Evolutionary conservation across 2,888 invertebrate genomes (phyloP).

Genomic region (Drosophila bunnanda): DNA sequence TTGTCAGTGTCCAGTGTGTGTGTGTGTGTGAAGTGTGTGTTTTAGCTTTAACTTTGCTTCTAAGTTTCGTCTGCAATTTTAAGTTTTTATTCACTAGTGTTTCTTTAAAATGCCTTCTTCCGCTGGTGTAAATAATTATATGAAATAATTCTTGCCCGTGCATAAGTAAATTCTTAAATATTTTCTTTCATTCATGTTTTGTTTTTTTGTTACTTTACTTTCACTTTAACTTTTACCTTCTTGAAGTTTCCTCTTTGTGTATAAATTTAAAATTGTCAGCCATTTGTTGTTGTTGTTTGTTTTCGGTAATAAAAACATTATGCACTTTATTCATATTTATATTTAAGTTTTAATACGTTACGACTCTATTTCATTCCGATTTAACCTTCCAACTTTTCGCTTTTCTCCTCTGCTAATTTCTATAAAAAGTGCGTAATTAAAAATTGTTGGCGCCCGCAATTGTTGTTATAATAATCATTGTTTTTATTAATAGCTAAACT

Average conservation of each 20-base stretch:
- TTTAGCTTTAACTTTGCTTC: conserved; percentile 38
- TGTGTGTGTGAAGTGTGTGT: conserved; percentile 20
- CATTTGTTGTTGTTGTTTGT: conserved; percentile 59
- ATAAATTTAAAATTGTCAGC: conserved; percentile 79
- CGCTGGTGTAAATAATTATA: conserved; percentile 57
- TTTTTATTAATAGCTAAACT: conserved; percentile 53
- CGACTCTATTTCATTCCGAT: conserved; percentile 9
- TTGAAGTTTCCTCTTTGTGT: conserved; percentile 47
- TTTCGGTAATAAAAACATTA: conserved; percentile 72
- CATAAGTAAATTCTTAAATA: conserved; percentile 75
- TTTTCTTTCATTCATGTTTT: conserved; percentile 14
- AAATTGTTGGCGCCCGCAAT: conserved; percentile 64
- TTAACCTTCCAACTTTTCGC: conserved; percentile 26
- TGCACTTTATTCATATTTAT: conserved; percentile 48
- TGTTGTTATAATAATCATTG: conserved; percentile 32
- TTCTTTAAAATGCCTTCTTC: conserved; percentile 31
- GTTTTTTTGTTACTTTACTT: conserved; percentile 15
- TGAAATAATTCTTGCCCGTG: conserved; percentile 71
- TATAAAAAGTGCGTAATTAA: conserved; percentile 75
- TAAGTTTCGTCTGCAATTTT: conserved; percentile 30
- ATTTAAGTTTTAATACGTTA: conserved; percentile 24
- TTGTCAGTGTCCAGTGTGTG: conserved; percentile 28
- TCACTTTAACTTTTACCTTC: conserved; percentile 21
- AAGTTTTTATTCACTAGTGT: conserved; percentile 35
- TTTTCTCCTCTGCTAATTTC: conserved; percentile 33